Base-by-base conservation (phyloP, 2,113 vertebrate genomes). In the Nycticebus coucang region DNA sequence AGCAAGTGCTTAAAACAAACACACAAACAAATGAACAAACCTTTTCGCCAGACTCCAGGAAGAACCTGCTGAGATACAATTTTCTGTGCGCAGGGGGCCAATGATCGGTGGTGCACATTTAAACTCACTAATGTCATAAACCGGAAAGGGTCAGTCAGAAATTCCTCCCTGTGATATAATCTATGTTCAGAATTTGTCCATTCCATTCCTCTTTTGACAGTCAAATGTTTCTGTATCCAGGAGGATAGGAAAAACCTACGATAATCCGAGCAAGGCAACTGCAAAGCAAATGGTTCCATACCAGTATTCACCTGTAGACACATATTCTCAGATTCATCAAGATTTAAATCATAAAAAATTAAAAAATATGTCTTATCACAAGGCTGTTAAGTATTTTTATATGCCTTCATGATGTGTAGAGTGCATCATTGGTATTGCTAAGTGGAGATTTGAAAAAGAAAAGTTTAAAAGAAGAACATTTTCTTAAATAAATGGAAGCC, bases 31-130 rank as follows among this genome's bases (percentile, higher is more conserved):
- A 88, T 71, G 62, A 95, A 87, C 68, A 89, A 88, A 87, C 86
- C 60, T 94, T 95, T 96, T 95, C 94, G 95, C 95, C 89, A 87
- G 91, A 96, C 95, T 97, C 69, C 53, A 96, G 97, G n/a, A 96
- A 86, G 96, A 98, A 96, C 98, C 98, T 97, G 97, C 98, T 98
- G 98, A 97, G 98, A 98, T 87, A 92, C 95, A 98, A 97, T 98
- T 97, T 98, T 96, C 92, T 37, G 71, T 94, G 87, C 93, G 72
- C 94, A 97, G 96, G 96, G 95, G 95, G 97, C 94, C 98, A 96
- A 86, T 53, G 97, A 98, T 97, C 80, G 96, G 97, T 97, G 93
- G 86, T 64, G 97, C 45, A 37, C 92, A 79, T 95, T 98, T 98
- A 97, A 97, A 98, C 97, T 98, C 98, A 97, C 97, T 95, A 97